Evolutionary conservation across 2,113 vertebrate species (phyloP), one percentile per base, ranked within the genome.

Genomic region (Neodon shergylaensis): DNA sequence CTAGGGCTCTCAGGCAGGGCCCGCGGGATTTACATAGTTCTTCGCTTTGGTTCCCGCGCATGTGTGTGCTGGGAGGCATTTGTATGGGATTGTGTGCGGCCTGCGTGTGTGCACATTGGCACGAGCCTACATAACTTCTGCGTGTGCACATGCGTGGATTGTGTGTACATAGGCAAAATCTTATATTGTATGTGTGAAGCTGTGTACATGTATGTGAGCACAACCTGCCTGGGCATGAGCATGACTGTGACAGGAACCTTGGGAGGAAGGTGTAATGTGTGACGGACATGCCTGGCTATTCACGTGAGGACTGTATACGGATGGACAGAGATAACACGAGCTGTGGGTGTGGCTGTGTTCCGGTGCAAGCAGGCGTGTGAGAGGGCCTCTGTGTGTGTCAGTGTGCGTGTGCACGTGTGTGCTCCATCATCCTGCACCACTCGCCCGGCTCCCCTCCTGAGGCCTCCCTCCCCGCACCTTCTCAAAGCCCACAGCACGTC

Each of bases 71-170:
- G 1, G 84, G 92, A 98, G 97, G 28, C 96, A 5, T 94, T 49
- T 95, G 97, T 0, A 28, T 97, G 92, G 98, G 95, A 92, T 98
- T 98, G 96, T 98, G 99, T 12, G 99, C 98, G 33, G 99, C 99
- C 93, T 99, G 95, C 4, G 99, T 66, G 94, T 74, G 92, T 11
- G 85, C 28, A 39, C 65, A 2, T 44, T 3, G 26, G 76, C 88
- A 47, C 63, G 33, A 63, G 94, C 68, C 39, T 19, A 26, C 39
- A 49, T 31, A 36, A 28, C 58, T 85, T 87, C 49, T 0, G 0
- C 17, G 90, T 73, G 42, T 39, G 66, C 31, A 88, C 22, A 61
- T 66, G 66, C 58, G n/a, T 73, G 76, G 58, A 39, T 24, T 11
- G 28, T 65, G 65, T 2, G 52, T 68, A 58, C 66, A 33, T 33